Evolutionary conservation across 2,888 invertebrate species (phyloP).

Genomic region (Zele albiditarsus): DNA sequence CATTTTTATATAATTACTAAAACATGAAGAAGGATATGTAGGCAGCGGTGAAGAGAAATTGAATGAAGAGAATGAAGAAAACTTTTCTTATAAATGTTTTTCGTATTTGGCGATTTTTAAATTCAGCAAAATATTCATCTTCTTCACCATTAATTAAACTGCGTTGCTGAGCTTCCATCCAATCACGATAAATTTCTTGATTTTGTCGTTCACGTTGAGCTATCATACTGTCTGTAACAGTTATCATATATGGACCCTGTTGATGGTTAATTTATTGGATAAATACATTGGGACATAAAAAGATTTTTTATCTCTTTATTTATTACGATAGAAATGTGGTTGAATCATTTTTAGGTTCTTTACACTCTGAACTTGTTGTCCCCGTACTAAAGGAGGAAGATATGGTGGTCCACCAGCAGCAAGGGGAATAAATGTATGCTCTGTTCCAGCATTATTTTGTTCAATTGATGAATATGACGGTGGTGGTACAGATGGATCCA

Average conservation of each 20-base stretch:
- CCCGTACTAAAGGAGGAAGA: constrained; percentile 58
- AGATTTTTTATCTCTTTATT: not conserved
- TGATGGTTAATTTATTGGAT: not conserved
- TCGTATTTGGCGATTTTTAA: constrained; percentile 60
- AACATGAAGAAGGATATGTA: constrained; percentile 73
- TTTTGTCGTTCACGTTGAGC: constrained; percentile 61
- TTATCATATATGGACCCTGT: constrained; percentile 64
- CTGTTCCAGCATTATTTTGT: constrained; percentile 21
- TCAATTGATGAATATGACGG: constrained; percentile 28
- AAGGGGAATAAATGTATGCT: constrained; percentile 42
- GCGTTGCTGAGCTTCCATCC: constrained; percentile 58
- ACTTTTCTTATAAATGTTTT: constrained; percentile 74
- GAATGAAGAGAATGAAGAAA: constrained; percentile 75
- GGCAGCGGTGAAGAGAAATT: constrained; percentile 74
- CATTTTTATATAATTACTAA: constrained; percentile 55
- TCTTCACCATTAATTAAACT: constrained; percentile 35
- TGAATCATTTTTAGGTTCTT: constrained; percentile 8
- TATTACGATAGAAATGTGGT: not conserved
- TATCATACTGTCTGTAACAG: constrained; percentile 65
- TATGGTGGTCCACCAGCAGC: constrained; percentile 58
- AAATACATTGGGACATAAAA: not conserved
- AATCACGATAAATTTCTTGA: constrained; percentile 59
- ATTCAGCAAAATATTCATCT: constrained; percentile 60
- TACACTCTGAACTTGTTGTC: constrained; percentile 60
- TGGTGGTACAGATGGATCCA: constrained; percentile 16